Percentiles rank a stretch among this genome's conserved stretches.
Evolutionary conservation across 2,113 vertebrate genomes (phyloP).

Genomic region (Oxyura jamaicensis): DNA sequence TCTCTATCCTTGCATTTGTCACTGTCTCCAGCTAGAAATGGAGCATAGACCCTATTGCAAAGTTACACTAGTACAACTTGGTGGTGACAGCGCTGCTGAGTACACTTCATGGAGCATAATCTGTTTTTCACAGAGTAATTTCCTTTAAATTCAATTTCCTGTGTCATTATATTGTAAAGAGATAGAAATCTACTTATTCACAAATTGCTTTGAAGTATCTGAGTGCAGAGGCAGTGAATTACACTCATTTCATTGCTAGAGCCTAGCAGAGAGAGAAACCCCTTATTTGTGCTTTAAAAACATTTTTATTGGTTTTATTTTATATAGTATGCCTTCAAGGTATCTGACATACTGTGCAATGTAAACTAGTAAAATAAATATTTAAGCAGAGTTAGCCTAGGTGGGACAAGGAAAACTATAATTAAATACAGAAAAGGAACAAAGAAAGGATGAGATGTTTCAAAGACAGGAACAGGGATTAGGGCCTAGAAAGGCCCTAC

Average conservation of each 20-base stretch:
- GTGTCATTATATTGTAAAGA: background rate
- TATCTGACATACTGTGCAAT: background rate
- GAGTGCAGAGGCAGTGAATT: background rate
- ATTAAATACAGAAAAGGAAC: background rate
- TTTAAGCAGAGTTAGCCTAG: background rate
- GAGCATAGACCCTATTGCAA: background rate
- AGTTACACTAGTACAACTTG: background rate
- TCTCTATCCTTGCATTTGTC: background rate
- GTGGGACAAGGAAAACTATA: background rate
- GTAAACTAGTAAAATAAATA: background rate
- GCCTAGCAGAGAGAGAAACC: background rate
- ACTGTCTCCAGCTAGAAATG: background rate
- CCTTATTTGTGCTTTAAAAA: background rate
- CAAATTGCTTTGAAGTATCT: background rate
- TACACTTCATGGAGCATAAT: background rate
- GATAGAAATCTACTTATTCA: background rate
- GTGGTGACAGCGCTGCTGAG: background rate
- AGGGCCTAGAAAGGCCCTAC: background rate
- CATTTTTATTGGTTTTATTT: background rate
- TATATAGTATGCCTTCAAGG: background rate
- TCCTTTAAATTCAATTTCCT: slow-evolving; percentile 11
- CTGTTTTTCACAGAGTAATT: background rate
- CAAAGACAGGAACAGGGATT: background rate
- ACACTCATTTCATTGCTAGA: background rate
- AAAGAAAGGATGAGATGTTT: background rate